Evolutionary conservation across 2,888 invertebrate genomes (phyloP).

Genomic region (Alitta virens): DNA sequence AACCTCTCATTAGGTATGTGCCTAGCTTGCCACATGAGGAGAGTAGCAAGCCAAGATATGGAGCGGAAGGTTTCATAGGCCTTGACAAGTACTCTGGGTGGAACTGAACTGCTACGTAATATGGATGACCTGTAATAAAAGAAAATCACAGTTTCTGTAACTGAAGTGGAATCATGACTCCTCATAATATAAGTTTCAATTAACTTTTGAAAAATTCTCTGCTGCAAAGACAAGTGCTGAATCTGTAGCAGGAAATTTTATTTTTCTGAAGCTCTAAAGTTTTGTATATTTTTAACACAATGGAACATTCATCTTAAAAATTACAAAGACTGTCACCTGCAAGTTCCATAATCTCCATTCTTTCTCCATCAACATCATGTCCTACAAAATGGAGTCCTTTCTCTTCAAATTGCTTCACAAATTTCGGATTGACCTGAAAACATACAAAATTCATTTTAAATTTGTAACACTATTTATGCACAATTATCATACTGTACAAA

Average conservation of each 20-base stretch:
- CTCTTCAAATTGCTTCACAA: conserved; percentile 71
- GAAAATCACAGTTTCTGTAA: too few relatives aligned
- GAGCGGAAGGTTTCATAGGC: conserved; percentile 75
- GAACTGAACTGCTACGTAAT: conserved; percentile 93
- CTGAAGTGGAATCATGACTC: too few relatives aligned
- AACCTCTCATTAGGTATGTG: conserved; percentile 55
- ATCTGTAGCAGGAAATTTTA: too few relatives aligned
- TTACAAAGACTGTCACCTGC: conserved; percentile 55
- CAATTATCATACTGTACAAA: too few relatives aligned
- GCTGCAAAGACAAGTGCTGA: too few relatives aligned
- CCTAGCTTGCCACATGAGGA: conserved; percentile 82
- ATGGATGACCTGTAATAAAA: conserved; percentile 70
- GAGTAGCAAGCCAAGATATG: conserved; percentile 89
- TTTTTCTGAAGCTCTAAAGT: too few relatives aligned
- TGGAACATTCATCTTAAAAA: too few relatives aligned
- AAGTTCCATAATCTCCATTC: conserved; percentile 93
- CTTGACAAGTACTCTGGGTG: conserved; percentile 96
- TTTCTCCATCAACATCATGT: conserved; percentile 73
- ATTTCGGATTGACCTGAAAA: conserved; percentile 78
- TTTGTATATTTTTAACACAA: too few relatives aligned
- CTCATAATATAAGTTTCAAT: too few relatives aligned
- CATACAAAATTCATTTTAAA: too few relatives aligned
- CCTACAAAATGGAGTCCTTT: conserved; percentile 84
- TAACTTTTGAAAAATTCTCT: too few relatives aligned
- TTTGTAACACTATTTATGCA: too few relatives aligned